Evolutionary conservation across 2,797 vertebrate species (phyloP).

Genomic region (Rhabdomys pumilio): DNA sequence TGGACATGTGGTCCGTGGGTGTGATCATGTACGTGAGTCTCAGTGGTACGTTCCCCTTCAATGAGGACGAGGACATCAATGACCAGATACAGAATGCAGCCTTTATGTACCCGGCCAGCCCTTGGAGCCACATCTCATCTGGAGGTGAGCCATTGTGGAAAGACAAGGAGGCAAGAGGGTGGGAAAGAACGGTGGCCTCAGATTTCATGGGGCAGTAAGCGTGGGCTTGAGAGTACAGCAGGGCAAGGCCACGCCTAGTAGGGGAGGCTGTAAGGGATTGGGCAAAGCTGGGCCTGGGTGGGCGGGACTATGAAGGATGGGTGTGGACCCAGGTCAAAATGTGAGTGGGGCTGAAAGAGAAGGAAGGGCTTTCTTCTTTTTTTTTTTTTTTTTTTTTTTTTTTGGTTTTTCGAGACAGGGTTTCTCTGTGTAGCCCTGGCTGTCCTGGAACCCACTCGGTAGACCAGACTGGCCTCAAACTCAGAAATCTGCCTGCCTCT

Average conservation of each 20-base stretch:
- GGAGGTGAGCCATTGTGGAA: conserved; percentile 89
- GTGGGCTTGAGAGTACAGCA: accelerated
- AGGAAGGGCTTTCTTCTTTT: too few relatives aligned
- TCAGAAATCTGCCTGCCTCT: too few relatives aligned
- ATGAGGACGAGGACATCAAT: conserved; percentile 97
- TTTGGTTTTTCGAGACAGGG: too few relatives aligned
- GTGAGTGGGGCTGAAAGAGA: neutral
- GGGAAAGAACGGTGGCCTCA: neutral
- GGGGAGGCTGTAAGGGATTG: neutral
- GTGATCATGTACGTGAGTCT: conserved; percentile 98
- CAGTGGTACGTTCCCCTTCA: conserved; percentile 96
- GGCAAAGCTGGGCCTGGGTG: neutral
- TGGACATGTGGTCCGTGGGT: conserved; percentile 98
- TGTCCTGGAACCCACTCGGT: too few relatives aligned
- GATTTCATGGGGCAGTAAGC: neutral
- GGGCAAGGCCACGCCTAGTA: neutral
- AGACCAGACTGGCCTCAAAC: too few relatives aligned
- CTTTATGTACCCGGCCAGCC: conserved; percentile 97
- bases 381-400: too few relatives aligned
- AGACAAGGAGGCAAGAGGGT: accelerated
- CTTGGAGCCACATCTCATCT: conserved; percentile 95
- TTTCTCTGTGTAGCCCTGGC: too few relatives aligned
- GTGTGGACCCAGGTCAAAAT: neutral
- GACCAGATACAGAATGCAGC: conserved; percentile 97
- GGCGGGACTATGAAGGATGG: neutral